These are phyloP conservation scores for Trichonephila clavipes DNA, from an alignment of 1,140 invertebrate genomes.

Conservation along the genomic window DNA sequence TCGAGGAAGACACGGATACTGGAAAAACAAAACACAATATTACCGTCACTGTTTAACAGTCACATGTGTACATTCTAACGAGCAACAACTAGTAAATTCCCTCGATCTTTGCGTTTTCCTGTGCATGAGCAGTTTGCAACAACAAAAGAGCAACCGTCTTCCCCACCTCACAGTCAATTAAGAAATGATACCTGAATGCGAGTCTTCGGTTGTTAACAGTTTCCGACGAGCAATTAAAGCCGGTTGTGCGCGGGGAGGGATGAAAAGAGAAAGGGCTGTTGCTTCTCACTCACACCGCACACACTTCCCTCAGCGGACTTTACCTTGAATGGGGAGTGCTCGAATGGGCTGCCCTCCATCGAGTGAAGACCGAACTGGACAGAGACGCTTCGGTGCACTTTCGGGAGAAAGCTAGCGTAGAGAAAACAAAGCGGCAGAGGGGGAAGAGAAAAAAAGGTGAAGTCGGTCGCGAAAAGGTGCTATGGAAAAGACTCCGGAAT, in stretches of 20 bases:
- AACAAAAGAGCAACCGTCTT: neutral
- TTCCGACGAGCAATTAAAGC: constrained; percentile 34
- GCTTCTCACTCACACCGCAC: neutral
- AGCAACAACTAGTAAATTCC: too few relatives aligned
- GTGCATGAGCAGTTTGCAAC: too few relatives aligned
- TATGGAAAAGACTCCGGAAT: neutral
- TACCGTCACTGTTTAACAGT: too few relatives aligned
- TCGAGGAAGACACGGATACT: too few relatives aligned
- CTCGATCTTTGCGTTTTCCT: too few relatives aligned
- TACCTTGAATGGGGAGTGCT: constrained; percentile 54
- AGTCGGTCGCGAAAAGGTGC: neutral
- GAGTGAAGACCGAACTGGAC: constrained; percentile 17
- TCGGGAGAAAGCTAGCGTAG: constrained; percentile 8
- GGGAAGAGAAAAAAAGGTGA: neutral
- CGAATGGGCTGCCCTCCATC: constrained; percentile 25
- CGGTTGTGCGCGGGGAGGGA: neutral
- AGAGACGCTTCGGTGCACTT: constrained; percentile 57
- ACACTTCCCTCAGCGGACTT: constrained; percentile 21
- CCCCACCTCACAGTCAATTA: constrained; percentile 15
- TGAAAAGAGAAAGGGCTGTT: neutral
- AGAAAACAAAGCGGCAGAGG: neutral
- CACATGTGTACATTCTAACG: too few relatives aligned
- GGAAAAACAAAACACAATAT: neutral
- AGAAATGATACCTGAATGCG: neutral
- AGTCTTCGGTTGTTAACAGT: neutral